Evolutionary conservation across 2,888 invertebrate genomes (phyloP), one percentile per base, ranked within the genome.

Genomic region (Callyntrura sp.): DNA sequence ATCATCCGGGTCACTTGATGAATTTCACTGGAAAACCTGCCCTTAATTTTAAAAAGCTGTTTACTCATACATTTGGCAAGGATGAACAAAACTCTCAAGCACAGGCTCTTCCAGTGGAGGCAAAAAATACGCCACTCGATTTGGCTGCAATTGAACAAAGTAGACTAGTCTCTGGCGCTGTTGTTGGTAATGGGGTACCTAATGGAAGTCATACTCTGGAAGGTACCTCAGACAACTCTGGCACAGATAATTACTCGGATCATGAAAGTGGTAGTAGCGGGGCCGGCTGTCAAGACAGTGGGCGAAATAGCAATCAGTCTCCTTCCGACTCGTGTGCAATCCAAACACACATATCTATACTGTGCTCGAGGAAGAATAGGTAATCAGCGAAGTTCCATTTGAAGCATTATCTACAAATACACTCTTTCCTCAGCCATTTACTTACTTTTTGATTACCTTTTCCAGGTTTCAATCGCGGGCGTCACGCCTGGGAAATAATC

Each of bases 401-500:
- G 35, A 35, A 6, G 35, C 35, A 35, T n/a, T n/a, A n/a, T n/a
- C n/a, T n/a, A n/a, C n/a, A n/a, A n/a, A n/a, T n/a, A n/a, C n/a
- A n/a, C n/a, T n/a, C n/a, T n/a, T n/a, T n/a, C n/a, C n/a, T n/a
- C n/a, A n/a, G n/a, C n/a, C n/a, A n/a, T n/a, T n/a, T n/a, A n/a
- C n/a, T n/a, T n/a, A 35, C 35, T 35, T 4, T 35, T 35, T 35
- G 35, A 35, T 35, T 2, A n/a, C 3, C 6, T 35, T 35, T 35
- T 35, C 2, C 70, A 94, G 98, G 98, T 0, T 99, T 98, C 94
- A 96, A 97, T 94, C 96, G 97, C 94, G 99, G 99, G 9, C 96
- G 99, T 91, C 99, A 99, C 95, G 97, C 98, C 28, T 99, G 99
- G 99, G 99, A 99, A 95, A 97, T 99, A 9, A 98, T 98, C 95